These are phyloP conservation scores for Myodes glareolus DNA, from an alignment of 2,113 vertebrate species.

Conservation along the genomic window DNA sequence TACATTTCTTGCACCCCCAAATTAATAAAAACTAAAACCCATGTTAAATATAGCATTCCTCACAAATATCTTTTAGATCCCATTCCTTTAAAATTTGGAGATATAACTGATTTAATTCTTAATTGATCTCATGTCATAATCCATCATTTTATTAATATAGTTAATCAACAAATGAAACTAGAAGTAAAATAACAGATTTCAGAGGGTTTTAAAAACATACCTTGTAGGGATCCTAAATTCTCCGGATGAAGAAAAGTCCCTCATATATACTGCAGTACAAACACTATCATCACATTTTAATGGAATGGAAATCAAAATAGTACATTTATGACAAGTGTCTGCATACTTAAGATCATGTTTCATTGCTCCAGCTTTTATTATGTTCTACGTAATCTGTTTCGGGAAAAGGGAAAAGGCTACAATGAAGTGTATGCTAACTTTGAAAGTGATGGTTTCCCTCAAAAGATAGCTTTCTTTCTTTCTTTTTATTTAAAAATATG, in stretches of 20 bases:
- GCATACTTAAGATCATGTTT: constrained; percentile 11
- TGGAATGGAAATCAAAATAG: neutral
- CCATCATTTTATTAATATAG: constrained; percentile 24
- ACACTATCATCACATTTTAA: constrained; percentile 37
- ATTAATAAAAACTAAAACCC: constrained; percentile 19
- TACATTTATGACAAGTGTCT: constrained; percentile 19
- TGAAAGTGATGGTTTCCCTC: constrained; percentile 18
- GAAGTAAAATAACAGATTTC: constrained; percentile 8
- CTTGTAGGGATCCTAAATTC: neutral
- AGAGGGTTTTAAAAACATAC: constrained; percentile 50
- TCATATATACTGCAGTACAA: neutral
- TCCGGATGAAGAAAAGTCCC: neutral
- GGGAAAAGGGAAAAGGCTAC: neutral
- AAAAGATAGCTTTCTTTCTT: constrained; percentile 20
- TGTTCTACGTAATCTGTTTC: constrained; percentile 6
- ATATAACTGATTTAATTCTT: constrained; percentile 19
- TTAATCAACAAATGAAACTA: constrained; percentile 40
- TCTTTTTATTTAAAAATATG: neutral
- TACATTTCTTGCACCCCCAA: constrained; percentile 34
- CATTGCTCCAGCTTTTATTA: neutral
- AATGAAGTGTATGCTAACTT: neutral
- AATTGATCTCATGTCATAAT: neutral
- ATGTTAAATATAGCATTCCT: constrained; percentile 36
- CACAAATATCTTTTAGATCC: constrained; percentile 29
- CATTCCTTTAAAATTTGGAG: constrained; percentile 41